Evolutionary conservation across 2,888 invertebrate species (phyloP).

Genomic region (Ditula angustiorana): DNA sequence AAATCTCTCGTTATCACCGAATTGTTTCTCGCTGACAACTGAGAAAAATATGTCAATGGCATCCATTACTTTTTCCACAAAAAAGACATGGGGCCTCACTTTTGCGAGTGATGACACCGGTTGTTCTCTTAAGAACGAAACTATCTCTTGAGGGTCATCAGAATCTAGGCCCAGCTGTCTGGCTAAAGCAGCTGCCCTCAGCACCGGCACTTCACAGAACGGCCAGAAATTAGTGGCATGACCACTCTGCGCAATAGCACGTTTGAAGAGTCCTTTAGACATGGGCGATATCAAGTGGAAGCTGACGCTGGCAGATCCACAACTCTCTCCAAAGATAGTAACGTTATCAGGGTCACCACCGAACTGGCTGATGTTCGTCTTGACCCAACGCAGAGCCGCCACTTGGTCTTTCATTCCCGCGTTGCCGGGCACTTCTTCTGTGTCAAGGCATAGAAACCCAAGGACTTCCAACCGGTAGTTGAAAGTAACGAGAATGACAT

Average conservation of each 20-base stretch:
- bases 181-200: slow-evolving; percentile 31
- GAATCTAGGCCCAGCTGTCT: slow-evolving; percentile 10
- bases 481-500: slow-evolving; percentile 44
- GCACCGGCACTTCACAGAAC: background rate
- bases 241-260: slow-evolving; percentile 88
- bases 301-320: slow-evolving; percentile 43
- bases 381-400: slow-evolving; percentile 45
- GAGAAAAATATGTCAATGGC: slow-evolving; percentile 45
- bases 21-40: slow-evolving; percentile 55
- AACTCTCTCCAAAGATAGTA: slow-evolving; percentile 50
- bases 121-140: slow-evolving; percentile 12
- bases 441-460: slow-evolving; percentile 46
- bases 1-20: slow-evolving; percentile 56
- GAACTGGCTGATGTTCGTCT: slow-evolving; percentile 46
- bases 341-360: slow-evolving; percentile 48
- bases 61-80: slow-evolving; percentile 29
- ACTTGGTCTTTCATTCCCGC: slow-evolving; percentile 50
- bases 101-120: slow-evolving; percentile 1
- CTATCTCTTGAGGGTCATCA: slow-evolving; percentile 15
- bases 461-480: slow-evolving; percentile 47
- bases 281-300: slow-evolving; percentile 47
- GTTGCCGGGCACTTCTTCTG: slow-evolving; percentile 47
- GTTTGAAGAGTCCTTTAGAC: slow-evolving; percentile 47
- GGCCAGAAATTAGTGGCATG: slow-evolving; percentile 19
- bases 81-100: background rate